Conservation (phyloP, 2,797 vertebrate genomes). For the Nothura maculosa region DNA sequence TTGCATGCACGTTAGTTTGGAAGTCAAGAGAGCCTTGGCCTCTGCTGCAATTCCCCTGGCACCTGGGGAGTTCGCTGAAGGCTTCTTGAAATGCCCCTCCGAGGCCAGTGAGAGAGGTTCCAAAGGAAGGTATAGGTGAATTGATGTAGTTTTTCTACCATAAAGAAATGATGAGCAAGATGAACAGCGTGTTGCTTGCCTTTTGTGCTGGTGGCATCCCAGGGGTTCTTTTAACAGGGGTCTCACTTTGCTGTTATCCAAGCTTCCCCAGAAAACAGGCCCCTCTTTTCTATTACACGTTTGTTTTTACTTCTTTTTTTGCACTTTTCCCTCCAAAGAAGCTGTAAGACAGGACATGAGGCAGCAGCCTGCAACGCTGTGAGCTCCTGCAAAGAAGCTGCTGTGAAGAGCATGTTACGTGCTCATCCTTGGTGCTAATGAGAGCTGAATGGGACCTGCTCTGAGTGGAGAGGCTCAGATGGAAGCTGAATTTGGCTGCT, state of each 20-base stretch:
- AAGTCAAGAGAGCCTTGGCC: neutral
- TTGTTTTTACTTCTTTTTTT: neutral
- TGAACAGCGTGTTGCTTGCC: neutral
- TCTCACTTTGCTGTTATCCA: neutral
- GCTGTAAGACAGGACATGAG: neutral
- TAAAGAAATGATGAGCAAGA: accelerated
- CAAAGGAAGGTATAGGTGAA: neutral
- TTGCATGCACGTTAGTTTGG: neutral
- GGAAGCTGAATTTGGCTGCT: neutral
- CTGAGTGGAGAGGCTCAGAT: neutral
- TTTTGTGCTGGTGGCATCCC: neutral
- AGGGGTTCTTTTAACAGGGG: neutral
- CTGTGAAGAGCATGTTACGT: neutral
- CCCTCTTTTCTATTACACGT: accelerated
- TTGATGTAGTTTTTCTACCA: neutral
- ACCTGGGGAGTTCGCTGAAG: neutral
- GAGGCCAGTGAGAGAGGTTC: neutral
- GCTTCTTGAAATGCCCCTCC: neutral
- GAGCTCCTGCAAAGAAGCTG: neutral
- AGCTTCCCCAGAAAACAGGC: neutral
- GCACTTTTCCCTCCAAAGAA: neutral
- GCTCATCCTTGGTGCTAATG: neutral
- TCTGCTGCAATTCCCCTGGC: neutral
- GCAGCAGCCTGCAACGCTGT: neutral
- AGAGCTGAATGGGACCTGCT: neutral